phyloP scores from a whole-genome alignment of 2,113 vertebrate species.

The Ailurus styani region DNA sequence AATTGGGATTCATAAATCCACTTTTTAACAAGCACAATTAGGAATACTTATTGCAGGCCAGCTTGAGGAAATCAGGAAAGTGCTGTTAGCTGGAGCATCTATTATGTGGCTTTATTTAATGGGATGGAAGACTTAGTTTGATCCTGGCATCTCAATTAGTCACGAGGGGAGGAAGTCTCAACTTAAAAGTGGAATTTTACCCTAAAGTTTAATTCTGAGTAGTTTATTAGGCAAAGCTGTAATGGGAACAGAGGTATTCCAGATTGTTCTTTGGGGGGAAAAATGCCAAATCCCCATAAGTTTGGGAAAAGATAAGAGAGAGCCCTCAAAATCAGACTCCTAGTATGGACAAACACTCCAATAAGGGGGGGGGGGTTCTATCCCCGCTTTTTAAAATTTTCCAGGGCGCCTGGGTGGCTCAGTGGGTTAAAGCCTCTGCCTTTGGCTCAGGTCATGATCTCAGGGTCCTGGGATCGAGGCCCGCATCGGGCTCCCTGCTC shows the following conservation, averaged over 20 bases:
- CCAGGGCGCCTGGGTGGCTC: no score
- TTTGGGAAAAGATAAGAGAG: background rate
- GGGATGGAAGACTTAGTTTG: conserved; percentile 70
- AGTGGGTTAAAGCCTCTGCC: no score
- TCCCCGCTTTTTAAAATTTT: no score
- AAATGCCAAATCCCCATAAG: background rate
- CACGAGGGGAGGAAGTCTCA: conserved; percentile 71
- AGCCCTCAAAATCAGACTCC: background rate
- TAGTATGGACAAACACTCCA: background rate
- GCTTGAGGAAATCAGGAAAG: conserved; percentile 78
- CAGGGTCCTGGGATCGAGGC: no score
- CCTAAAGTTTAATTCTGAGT: conserved; percentile 70
- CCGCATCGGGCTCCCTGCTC: no score
- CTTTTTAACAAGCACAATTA: conserved; percentile 85
- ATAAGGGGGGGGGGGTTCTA: background rate
- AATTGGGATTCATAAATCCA: conserved; percentile 84
- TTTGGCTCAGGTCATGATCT: no score
- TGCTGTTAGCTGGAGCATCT: conserved; percentile 71
- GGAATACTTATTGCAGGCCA: conserved; percentile 80
- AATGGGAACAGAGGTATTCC: background rate
- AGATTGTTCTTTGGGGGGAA: background rate
- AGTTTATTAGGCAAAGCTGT: background rate
- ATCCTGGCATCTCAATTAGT: conserved; percentile 74
- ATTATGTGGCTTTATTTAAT: conserved; percentile 67
- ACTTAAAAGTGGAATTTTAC: conserved; percentile 76